Base-by-base conservation (phyloP, 92 coral and sea anemone genomes). In the Zoanthus sansibaricus region DNA sequence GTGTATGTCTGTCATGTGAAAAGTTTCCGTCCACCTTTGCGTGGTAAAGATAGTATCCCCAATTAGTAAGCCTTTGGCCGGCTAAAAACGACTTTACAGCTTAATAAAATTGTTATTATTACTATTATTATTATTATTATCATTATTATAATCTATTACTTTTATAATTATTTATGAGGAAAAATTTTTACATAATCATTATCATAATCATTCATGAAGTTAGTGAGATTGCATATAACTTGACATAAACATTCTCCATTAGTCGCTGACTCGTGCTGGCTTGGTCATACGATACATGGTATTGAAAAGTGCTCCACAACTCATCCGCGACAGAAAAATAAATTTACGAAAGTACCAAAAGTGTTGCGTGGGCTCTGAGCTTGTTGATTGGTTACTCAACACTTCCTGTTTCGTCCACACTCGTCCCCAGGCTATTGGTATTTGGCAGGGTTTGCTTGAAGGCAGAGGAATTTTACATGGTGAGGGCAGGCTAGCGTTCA, bases 401-500 rank as follows among this genome's bases (percentile, higher is more conserved):
- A 75, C 80, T 31, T 91, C 93, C 16, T 78, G 94, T 11, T 90
- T 90, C 11, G 98, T 94, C 77, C 94, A 94, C 87, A 90, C 96
- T 48, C 93, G 95, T 7, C 93, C 88, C 69, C 98, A 94, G 76
- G 94, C 95, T 16, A 75, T 88, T 18, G 87, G 93, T 44, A 86
- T 89, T 86, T 88, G 92, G 72, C 98, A 94, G 92, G 95, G 95
- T 18, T 79, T 94, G 42, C 90, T 94, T 8, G 98, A 94, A 82
- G 98, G 82, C 76, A 92, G 89, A 30, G 87, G 82, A 61, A 88
- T 94, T 49, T 78, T 84, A 33, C 91, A 93, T 37, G 98, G 95
- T 93, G 69, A 62, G 61, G 45, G 9, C 59, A 44, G 13, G 14
- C 42, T 46, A 21, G 25, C 0, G 44, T 9, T 32, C 56, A 8